Base-by-base conservation (phyloP, 2,888 invertebrate species). In the Junonia oenone region DNA sequence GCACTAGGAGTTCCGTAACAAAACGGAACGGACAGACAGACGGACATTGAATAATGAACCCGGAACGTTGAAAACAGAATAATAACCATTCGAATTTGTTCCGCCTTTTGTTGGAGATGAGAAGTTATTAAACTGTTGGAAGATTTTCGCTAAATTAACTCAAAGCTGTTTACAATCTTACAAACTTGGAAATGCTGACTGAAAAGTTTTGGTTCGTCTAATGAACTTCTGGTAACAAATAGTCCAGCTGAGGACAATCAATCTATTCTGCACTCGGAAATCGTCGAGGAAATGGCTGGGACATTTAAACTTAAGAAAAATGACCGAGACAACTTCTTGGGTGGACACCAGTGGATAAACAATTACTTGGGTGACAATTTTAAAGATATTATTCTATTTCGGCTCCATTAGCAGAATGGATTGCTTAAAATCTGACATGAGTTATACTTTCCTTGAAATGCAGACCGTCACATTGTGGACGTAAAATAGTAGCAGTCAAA, bases 31-130 rank as follows among this genome's bases (percentile, higher is more conserved):
- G 29, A 55, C 51, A 38, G 54, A 51, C 56, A 43, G 58, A 55
- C 58, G 56, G 64, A 58, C 56, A 55, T 61, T 64, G 63, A 60
- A 62, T 62, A 62, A 63, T 64, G 62, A 58, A 62, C 40, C 47
- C 55, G 57, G 61, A 57, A 56, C 57, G 51, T 35, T 15, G 54
- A 13, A 53, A 57, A 55, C 40, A 45, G 52, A 56, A 59, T 57
- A 56, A 58, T 62, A 58, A 56, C 56, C 47, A 52, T 55, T 53
- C 19, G 58, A 58, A 55, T 62, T 60, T 45, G 45, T 53, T 51
- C 58, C 40, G 26, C 45, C 49, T 53, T 55, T 55, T 55, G 54
- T 61, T 56, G 15, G 46, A 29, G 26, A 50, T 50, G 58, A 47
- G 58, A 51, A 56, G 45, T 63, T 57, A 58, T 50, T 43, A 55